Evolutionary conservation across 2,888 invertebrate genomes (phyloP).

Genomic region (Agrypnus murinus): DNA sequence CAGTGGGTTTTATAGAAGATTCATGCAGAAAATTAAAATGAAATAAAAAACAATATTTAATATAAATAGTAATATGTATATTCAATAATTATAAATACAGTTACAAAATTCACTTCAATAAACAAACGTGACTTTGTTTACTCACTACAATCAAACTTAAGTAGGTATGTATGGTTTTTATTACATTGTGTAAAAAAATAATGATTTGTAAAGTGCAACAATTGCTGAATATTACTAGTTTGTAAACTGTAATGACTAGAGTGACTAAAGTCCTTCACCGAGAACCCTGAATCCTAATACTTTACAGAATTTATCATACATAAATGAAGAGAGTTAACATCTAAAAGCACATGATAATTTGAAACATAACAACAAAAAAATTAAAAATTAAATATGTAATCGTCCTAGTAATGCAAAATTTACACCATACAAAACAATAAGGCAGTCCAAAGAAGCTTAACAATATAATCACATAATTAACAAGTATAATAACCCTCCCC

Average conservation of each 20-base stretch:
- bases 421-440: conserved; percentile 6
- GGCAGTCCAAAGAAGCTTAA: conserved; percentile 17
- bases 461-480: conserved; percentile 19
- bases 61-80: conserved; percentile 33
- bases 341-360: background rate
- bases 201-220: conserved; percentile 24
- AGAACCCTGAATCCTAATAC: conserved; percentile 4
- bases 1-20: too few species aligned
- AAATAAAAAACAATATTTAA: conserved; percentile 7
- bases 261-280: conserved; percentile 23
- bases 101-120: conserved; percentile 25
- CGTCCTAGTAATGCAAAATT: background rate
- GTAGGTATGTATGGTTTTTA: conserved; percentile 15
- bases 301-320: conserved; percentile 2
- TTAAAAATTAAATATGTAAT: background rate
- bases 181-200: conserved; percentile 27
- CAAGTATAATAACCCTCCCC: conserved; percentile 5
- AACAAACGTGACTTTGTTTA: conserved; percentile 18
- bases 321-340: background rate
- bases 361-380: background rate
- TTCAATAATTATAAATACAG: conserved; percentile 24
- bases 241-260: conserved; percentile 33
- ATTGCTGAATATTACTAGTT: conserved; percentile 8
- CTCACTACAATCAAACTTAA: conserved; percentile 26
- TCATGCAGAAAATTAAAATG: too few species aligned